Conservation (phyloP, 2,113 vertebrate genomes). For the Lucifuga dentata region DNA sequence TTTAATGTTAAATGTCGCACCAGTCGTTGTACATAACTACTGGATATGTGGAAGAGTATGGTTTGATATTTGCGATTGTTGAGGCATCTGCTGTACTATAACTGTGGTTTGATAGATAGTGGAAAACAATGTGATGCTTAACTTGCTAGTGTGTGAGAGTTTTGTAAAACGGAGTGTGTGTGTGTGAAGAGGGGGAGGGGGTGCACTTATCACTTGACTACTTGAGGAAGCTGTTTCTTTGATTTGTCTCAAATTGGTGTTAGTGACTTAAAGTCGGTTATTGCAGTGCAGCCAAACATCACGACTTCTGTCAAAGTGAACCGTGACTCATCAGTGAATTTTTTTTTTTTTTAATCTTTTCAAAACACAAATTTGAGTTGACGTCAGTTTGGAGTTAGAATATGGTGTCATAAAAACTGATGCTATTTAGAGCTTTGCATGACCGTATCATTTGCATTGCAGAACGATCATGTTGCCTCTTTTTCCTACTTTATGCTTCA, state of each 20-base stretch:
- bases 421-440: slow-evolving; percentile 68
- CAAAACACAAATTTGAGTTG: slow-evolving; percentile 55
- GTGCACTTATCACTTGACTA: slow-evolving; percentile 79
- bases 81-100: slow-evolving; percentile 74
- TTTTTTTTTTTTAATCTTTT: slow-evolving; percentile 17
- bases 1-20: slow-evolving; percentile 67
- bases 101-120: slow-evolving; percentile 65
- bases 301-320: no score
- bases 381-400: slow-evolving; percentile 52
- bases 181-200: slow-evolving; percentile 55
- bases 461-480: slow-evolving; percentile 53
- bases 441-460: slow-evolving; percentile 58
- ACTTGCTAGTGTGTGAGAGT: slow-evolving; percentile 61
- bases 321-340: slow-evolving; percentile 52
- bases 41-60: slow-evolving; percentile 61
- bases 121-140: slow-evolving; percentile 68
- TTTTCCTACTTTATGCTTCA: slow-evolving; percentile 60
- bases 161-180: slow-evolving; percentile 62
- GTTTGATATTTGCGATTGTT: slow-evolving; percentile 61
- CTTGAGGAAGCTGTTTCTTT: slow-evolving; percentile 70
- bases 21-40: slow-evolving; percentile 78
- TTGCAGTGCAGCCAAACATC: slow-evolving; percentile 75
- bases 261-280: slow-evolving; percentile 63
- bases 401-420: slow-evolving; percentile 41
- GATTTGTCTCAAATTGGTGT: slow-evolving; percentile 52